These are phyloP conservation scores for Coptodon bakossiorum DNA, from an alignment of 2,113 vertebrate species.

Conservation along the genomic window DNA sequence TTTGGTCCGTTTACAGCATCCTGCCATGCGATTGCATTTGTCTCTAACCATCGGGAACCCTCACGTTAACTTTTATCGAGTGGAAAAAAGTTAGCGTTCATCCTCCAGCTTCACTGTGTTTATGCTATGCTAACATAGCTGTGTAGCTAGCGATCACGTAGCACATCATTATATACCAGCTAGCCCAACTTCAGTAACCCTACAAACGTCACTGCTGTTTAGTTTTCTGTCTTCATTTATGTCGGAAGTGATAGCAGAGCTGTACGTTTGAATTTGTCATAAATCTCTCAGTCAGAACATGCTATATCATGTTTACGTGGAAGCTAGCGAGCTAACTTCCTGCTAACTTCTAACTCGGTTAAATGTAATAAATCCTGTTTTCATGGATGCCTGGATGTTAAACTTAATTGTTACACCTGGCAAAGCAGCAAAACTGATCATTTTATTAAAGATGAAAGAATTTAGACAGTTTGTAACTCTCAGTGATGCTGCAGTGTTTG, in stretches of 20 bases:
- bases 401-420: too few relatives aligned
- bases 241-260: rapidly evolving
- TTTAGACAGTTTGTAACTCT: too few relatives aligned
- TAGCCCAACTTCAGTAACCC: background rate
- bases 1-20: rapidly evolving
- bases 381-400: background rate
- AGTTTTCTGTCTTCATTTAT: background rate
- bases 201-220: background rate
- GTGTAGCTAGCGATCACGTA: rapidly evolving
- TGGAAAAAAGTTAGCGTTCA: too few relatives aligned
- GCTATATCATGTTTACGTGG: rapidly evolving
- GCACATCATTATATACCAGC: rapidly evolving
- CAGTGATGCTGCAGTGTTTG: too few relatives aligned
- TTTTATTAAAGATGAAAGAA: too few relatives aligned
- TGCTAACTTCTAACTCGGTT: rapidly evolving
- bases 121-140: rapidly evolving
- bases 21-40: rapidly evolving
- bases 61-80: rapidly evolving
- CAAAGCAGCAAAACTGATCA: too few relatives aligned
- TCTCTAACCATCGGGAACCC: rapidly evolving
- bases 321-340: background rate
- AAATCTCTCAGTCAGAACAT: background rate
- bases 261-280: rapidly evolving
- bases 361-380: rapidly evolving
- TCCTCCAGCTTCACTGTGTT: too few relatives aligned